These are phyloP conservation scores for Pogonomyrmex californicus DNA, from an alignment of 1,140 invertebrate species.

Conservation along the genomic window DNA sequence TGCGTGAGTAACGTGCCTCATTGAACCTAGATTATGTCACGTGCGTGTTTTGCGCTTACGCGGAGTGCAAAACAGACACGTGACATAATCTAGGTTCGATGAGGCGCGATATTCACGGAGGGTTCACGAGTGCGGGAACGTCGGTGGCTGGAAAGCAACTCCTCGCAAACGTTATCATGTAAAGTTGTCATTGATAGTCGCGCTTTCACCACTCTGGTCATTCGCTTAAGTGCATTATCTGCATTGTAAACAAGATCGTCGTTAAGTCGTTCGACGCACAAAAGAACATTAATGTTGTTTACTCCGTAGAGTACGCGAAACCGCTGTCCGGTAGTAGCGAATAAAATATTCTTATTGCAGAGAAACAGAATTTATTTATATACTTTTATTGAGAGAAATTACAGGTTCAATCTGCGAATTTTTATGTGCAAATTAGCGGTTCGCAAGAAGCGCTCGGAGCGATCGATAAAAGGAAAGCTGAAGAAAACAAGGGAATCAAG, in stretches of 20 bases:
- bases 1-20: background rate
- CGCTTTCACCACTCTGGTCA: slow-evolving; percentile 38
- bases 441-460: background rate
- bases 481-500: background rate
- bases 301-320: background rate
- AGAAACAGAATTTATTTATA: background rate
- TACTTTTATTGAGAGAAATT: background rate
- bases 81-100: slow-evolving; percentile 44
- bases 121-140: slow-evolving; percentile 10
- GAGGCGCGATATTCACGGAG: background rate
- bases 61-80: background rate
- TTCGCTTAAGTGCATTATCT: slow-evolving; percentile 22
- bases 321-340: too few relatives aligned
- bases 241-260: slow-evolving; percentile 2
- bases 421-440: background rate
- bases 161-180: slow-evolving; percentile 8
- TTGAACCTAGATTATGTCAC: slow-evolving; percentile 45
- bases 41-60: background rate
- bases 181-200: slow-evolving; percentile 10
- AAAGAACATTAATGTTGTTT: background rate
- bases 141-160: background rate
- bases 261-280: slow-evolving; percentile 8
- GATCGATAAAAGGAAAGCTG: background rate
- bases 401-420: background rate
- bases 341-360: background rate